These are phyloP conservation scores for Rattus rattus DNA, from an alignment of 2,113 vertebrate genomes.

Conservation along the genomic window DNA sequence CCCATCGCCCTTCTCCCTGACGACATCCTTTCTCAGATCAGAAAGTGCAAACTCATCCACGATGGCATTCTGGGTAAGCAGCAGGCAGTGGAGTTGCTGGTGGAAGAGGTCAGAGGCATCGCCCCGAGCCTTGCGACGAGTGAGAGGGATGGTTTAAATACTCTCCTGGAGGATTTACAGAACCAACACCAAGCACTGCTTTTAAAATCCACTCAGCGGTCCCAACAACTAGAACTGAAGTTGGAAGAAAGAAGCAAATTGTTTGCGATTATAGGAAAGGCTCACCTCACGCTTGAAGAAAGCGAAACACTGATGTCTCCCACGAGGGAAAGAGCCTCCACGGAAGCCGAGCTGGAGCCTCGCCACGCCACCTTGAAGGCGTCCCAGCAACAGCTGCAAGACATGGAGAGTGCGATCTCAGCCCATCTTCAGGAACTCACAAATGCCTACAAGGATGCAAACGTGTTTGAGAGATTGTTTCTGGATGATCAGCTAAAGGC, in stretches of 20 bases:
- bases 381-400: slow-evolving; percentile 86
- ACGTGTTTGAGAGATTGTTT: slow-evolving; percentile 88
- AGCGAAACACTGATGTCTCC: slow-evolving; percentile 76
- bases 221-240: slow-evolving; percentile 89
- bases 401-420: slow-evolving; percentile 85
- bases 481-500: slow-evolving; percentile 88
- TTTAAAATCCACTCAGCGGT: slow-evolving; percentile 86
- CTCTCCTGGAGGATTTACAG: slow-evolving; percentile 86
- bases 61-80: slow-evolving; percentile 88
- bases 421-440: slow-evolving; percentile 86
- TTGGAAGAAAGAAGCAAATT: slow-evolving; percentile 91
- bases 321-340: slow-evolving; percentile 70
- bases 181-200: slow-evolving; percentile 88
- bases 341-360: slow-evolving; percentile 81
- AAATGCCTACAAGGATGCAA: slow-evolving; percentile 87
- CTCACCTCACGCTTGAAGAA: slow-evolving; percentile 88
- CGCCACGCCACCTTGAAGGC: slow-evolving; percentile 83
- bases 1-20: slow-evolving; percentile 90
- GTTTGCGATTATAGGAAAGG: slow-evolving; percentile 87
- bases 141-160: slow-evolving; percentile 85
- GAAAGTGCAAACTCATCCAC: slow-evolving; percentile 88
- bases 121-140: slow-evolving; percentile 82
- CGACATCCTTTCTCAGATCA: slow-evolving; percentile 90
- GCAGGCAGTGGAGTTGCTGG: slow-evolving; percentile 84
- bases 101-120: slow-evolving; percentile 85